A percentile compares a stretch with the other conserved stretches of the same genome.
Evolutionary conservation across 2,888 invertebrate species (phyloP).

Genomic region (Synanthedon andrenaeformis): DNA sequence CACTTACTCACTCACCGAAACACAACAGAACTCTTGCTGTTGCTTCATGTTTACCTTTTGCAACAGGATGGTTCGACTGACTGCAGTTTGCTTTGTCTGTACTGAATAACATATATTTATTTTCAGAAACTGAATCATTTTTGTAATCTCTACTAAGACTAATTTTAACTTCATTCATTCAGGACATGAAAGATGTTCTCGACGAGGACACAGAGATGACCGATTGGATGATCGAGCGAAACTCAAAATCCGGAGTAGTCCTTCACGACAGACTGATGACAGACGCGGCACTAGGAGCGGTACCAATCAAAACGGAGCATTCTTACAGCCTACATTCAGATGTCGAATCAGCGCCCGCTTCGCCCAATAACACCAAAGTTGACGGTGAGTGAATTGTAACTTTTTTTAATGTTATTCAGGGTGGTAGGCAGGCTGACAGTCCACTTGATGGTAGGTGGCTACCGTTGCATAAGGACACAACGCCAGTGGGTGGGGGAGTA

Average conservation of each 20-base stretch:
- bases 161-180: slow-evolving; percentile 18
- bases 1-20: too few relatives aligned
- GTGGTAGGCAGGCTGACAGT: too few relatives aligned
- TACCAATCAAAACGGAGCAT: slow-evolving; percentile 91
- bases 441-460: too few relatives aligned
- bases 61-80: too few relatives aligned
- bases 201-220: slow-evolving; percentile 76
- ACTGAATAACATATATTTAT: too few relatives aligned
- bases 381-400: slow-evolving; percentile 67
- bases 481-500: too few relatives aligned
- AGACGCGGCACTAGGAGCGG: slow-evolving; percentile 84
- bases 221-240: slow-evolving; percentile 78
- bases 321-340: slow-evolving; percentile 87
- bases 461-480: too few relatives aligned
- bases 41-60: too few relatives aligned
- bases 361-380: slow-evolving; percentile 78
- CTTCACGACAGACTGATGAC: slow-evolving; percentile 92
- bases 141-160: background rate
- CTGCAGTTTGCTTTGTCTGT: too few relatives aligned
- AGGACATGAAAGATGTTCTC: slow-evolving; percentile 76
- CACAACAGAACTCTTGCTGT: too few relatives aligned
- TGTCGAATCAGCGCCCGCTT: slow-evolving; percentile 77
- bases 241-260: slow-evolving; percentile 78
- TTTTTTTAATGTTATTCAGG: background rate
- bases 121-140: too few relatives aligned